phyloP scores from a whole-genome alignment of 64 coral and sea anemone species.

The Pachyseris speciosa region DNA sequence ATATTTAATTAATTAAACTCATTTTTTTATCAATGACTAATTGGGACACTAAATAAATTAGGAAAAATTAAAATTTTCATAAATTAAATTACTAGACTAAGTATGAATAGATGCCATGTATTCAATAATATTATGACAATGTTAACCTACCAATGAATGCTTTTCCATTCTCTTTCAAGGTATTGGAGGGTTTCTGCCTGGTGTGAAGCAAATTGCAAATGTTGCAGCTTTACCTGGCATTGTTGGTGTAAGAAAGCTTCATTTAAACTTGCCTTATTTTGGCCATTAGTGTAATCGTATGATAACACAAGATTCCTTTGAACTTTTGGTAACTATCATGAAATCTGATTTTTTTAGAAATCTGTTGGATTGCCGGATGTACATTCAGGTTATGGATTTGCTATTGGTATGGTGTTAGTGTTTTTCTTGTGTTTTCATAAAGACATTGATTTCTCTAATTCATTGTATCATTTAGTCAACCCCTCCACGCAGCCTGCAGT shows the following conservation, averaged over 20 bases:
- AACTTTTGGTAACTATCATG: not conserved
- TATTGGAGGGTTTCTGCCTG: slow-evolving; percentile 96
- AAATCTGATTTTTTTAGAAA: slow-evolving; percentile 44
- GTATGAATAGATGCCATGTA: too few species aligned
- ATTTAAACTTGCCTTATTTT: slow-evolving; percentile 1
- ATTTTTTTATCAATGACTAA: too few species aligned
- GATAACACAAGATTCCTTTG: not conserved
- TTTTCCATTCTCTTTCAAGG: not conserved
- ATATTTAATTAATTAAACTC: too few species aligned
- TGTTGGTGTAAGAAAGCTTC: slow-evolving; percentile 77
- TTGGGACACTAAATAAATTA: too few species aligned
- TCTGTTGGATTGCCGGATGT: slow-evolving; percentile 96
- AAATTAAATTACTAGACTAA: too few species aligned
- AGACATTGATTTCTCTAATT: too few species aligned
- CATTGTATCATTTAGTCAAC: not conserved
- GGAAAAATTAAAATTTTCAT: too few species aligned
- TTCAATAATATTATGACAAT: too few species aligned
- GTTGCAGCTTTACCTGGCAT: slow-evolving; percentile 96
- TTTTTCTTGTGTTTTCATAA: too few species aligned
- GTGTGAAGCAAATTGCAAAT: slow-evolving; percentile 99
- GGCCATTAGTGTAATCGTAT: not conserved
- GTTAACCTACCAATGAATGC: not conserved
- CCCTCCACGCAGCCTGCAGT: not conserved
- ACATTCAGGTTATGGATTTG: slow-evolving; percentile 98
- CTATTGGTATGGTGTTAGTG: slow-evolving; percentile 79